Evolutionary conservation across 2,113 vertebrate species (phyloP), one percentile per base, ranked within the genome.

Genomic region (Dolichotis patagonum): DNA sequence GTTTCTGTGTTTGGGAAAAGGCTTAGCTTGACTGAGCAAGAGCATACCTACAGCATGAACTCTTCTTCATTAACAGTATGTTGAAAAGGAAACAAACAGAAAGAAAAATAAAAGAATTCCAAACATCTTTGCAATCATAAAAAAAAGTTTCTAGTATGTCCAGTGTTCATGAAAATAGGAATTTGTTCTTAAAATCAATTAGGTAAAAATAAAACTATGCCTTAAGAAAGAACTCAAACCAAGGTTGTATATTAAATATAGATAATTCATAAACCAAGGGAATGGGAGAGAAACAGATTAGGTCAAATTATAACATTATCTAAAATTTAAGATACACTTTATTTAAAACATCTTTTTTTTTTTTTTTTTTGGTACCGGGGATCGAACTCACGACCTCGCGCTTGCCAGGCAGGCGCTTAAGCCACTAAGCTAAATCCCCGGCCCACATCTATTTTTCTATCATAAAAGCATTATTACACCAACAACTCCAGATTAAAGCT

Each of bases 11-110:
- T 98, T 98, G 98, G 98, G 98, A 98, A 98, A 98, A 98, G 99
- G 98, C 97, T 98, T 97, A 98, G 98, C 98, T 99, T 98, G 98
- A 98, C 99, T 99, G 99, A 99, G 99, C 99, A 99, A 99, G 98
- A 98, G 99, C 96, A 96, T n/a, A 95, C 97, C 98, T 98, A 98
- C 1, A 92, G 83, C 87, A 89, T 78, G 95, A 97, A 69, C 1
- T 65, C 81, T 89, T 97, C 97, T 56, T 80, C 0, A 94, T 91
- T 90, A 97, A 92, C 14, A 97, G 77, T 85, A 85, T 54, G 2
- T 56, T 93, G 62, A 93, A 89, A 97, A 96, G 88, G 13, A 43
- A 88, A 94, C 91, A 90, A 88, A 73, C 30, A 96, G 58, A 80
- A 82, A 96, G 20, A 67, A 85, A 96, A 91, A 89, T 73, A 93